Conservation (phyloP, 2,113 vertebrate species). For the Muntiacus reevesi region DNA sequence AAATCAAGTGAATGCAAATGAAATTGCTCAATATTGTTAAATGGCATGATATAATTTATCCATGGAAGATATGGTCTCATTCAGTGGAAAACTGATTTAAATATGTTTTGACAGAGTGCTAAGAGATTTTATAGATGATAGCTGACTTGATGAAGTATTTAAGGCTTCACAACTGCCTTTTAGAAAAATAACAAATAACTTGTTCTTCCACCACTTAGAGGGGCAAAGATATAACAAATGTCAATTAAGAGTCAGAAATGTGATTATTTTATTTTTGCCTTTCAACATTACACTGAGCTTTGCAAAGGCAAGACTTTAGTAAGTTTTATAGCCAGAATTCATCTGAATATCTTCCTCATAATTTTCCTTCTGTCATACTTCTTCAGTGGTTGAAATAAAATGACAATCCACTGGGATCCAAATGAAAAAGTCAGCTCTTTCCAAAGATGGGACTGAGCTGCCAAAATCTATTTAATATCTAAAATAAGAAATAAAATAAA, state of each 20-base stretch:
- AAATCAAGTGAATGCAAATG: constrained; percentile 74
- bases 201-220: background rate
- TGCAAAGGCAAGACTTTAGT: constrained; percentile 55
- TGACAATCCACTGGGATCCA: constrained; percentile 61
- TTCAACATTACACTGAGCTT: constrained; percentile 44
- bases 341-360: background rate
- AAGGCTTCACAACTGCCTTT: constrained; percentile 67
- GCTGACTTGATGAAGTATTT: constrained; percentile 64
- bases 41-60: constrained; percentile 68
- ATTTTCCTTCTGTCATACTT: constrained; percentile 21
- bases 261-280: constrained; percentile 52
- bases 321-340: constrained; percentile 22
- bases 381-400: constrained; percentile 35
- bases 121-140: constrained; percentile 52
- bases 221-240: background rate
- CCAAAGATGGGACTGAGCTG: constrained; percentile 60
- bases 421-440: constrained; percentile 34
- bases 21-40: constrained; percentile 72
- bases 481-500: constrained; percentile 72
- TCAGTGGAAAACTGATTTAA: constrained; percentile 61
- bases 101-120: constrained; percentile 67
- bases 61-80: constrained; percentile 50
- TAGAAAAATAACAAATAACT: constrained; percentile 52
- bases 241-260: constrained; percentile 53
- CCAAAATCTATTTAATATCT: constrained; percentile 57